phyloP scores from a whole-genome alignment of 35 echinoderm and acorn worm species.

The Patiria miniata region DNA sequence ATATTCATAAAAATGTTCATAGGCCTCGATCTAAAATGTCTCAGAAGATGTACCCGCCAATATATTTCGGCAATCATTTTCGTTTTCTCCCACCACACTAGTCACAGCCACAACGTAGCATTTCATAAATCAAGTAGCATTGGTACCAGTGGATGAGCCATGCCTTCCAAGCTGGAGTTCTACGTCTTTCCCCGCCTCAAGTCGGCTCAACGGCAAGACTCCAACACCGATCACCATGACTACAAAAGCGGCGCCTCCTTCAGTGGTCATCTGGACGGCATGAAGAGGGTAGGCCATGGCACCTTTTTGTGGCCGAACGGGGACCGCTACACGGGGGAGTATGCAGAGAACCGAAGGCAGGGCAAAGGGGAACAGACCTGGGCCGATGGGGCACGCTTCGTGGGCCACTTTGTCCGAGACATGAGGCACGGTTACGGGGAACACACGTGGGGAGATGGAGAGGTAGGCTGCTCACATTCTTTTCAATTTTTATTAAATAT shows the following conservation, averaged over 20 bases:
- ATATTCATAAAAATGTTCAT: too few species aligned
- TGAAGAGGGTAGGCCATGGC: constrained; percentile 69
- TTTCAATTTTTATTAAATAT: too few species aligned
- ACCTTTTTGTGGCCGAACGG: constrained; percentile 92
- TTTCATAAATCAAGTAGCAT: too few species aligned
- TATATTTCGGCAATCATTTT: too few species aligned
- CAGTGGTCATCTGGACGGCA: constrained; percentile 62
- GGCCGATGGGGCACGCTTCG: constrained; percentile 85
- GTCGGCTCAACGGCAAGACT: constrained; percentile 71
- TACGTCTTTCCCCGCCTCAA: constrained; percentile 84
- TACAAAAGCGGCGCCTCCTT: constrained; percentile 90
- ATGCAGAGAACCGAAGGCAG: constrained; percentile 75
- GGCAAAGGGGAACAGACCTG: constrained; percentile 88
- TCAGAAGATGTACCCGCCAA: too few species aligned
- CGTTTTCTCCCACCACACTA: too few species aligned
- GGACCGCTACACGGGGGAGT: constrained; percentile 81
- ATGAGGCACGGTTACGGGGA: constrained; percentile 90
- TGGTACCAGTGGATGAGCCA: neutral
- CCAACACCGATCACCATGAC: constrained; percentile 54
- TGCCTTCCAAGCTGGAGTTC: constrained; percentile 88
- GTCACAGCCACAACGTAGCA: too few species aligned
- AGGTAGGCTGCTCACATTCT: constrained; percentile 57
- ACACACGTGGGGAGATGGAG: constrained; percentile 85
- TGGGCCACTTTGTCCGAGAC: constrained; percentile 77
- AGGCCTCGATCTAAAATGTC: too few species aligned